Percentiles rank a stretch among this genome's conserved stretches.
Conservation (phyloP, 2,888 invertebrate genomes). For the Limnephilus auricula region DNA sequence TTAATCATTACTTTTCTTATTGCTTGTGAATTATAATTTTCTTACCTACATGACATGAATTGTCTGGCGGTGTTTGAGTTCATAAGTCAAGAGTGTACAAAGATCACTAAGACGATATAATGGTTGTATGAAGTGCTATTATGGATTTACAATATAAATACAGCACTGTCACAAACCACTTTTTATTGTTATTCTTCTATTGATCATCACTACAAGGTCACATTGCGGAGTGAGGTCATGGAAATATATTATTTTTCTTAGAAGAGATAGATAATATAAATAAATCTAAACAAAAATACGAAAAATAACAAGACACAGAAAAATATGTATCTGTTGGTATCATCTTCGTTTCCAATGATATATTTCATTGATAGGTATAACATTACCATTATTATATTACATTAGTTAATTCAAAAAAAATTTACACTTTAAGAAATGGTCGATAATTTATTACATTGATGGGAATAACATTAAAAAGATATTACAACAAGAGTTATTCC, state of each 20-base stretch:
- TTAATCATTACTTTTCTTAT: background rate
- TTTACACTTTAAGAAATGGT: no score
- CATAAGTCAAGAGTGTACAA: background rate
- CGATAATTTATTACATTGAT: no score
- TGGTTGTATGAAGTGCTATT: background rate
- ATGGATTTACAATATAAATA: background rate
- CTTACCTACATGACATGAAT: background rate
- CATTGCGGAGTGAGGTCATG: background rate
- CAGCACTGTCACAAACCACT: background rate
- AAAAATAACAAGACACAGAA: no score
- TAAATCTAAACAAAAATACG: no score
- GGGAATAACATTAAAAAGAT: no score
- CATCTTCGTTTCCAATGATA: no score
- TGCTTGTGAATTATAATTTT: background rate
- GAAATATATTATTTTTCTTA: background rate
- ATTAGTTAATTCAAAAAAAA: no score
- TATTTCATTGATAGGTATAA: no score
- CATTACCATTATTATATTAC: no score
- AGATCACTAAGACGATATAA: background rate
- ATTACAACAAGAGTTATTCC: no score
- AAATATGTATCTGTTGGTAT: no score
- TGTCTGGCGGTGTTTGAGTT: background rate
- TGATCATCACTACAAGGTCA: background rate
- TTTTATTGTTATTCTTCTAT: background rate
- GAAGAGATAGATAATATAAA: no score